Percentiles rank a stretch among this genome's conserved stretches.
Conservation (phyloP, 2,888 invertebrate genomes). For the Leptinotarsa peninsularis region DNA sequence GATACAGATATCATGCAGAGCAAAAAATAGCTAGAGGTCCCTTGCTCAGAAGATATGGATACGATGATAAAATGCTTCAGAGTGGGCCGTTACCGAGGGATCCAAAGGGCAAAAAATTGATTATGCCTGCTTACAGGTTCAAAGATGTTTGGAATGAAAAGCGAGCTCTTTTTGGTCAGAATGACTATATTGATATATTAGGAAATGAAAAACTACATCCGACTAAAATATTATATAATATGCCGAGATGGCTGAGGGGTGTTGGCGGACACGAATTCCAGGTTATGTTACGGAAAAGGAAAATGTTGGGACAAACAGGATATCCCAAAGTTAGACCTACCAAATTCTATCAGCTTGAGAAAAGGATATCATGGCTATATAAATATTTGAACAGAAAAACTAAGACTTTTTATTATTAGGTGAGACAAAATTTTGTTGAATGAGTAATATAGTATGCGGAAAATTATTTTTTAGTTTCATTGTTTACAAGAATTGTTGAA, state of each 20-base stretch:
- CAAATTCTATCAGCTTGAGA: conserved; percentile 81
- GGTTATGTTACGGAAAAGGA: conserved; percentile 79
- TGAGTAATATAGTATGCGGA: not conserved
- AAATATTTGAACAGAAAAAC: conserved; percentile 85
- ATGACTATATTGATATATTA: conserved; percentile 96
- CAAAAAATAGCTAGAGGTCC: conserved; percentile 70
- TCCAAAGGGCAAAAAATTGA: conserved; percentile 67
- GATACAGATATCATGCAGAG: conserved; percentile 74
- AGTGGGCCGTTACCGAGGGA: conserved; percentile 79
- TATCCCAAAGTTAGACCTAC: conserved; percentile 77
- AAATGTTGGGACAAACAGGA: conserved; percentile 72
- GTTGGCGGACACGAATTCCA: conserved; percentile 88
- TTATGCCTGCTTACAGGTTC: conserved; percentile 80
- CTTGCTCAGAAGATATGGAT: conserved; percentile 77
- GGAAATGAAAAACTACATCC: conserved; percentile 88
- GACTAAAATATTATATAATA: conserved; percentile 83
- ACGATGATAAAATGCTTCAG: conserved; percentile 75
- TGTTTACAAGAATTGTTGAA: too few relatives aligned
- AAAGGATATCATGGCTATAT: conserved; percentile 80
- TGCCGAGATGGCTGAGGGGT: conserved; percentile 92
- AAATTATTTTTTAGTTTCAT: not conserved
- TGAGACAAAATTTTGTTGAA: not conserved
- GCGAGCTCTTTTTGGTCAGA: conserved; percentile 90
- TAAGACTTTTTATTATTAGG: conserved; percentile 71
- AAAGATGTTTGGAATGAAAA: conserved; percentile 81